Conservation (phyloP, 2,888 invertebrate species). For the Orthonychiurus folsomi region DNA sequence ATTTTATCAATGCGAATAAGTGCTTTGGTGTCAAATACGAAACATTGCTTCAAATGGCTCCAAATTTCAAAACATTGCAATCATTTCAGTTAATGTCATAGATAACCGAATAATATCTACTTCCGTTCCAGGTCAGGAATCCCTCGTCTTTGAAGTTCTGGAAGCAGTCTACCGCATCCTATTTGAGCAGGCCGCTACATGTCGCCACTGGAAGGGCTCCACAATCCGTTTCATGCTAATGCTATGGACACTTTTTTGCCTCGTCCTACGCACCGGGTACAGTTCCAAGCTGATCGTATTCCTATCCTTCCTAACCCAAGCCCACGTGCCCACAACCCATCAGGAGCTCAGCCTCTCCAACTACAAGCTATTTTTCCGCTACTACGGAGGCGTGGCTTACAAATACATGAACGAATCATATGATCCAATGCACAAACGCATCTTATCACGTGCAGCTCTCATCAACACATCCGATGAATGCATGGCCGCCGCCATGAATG, state of each 20-base stretch:
- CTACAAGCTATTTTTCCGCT: conserved; percentile 9
- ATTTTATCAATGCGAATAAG: too few relatives aligned
- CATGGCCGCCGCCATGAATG: background rate
- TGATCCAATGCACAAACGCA: conserved; percentile 15
- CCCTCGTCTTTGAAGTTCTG: background rate
- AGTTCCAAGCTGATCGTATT: conserved; percentile 1
- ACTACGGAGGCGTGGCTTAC: conserved; percentile 11
- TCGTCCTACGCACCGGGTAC: conserved; percentile 7
- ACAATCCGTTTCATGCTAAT: conserved; percentile 10
- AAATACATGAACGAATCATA: conserved; percentile 4
- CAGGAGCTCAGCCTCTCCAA: background rate
- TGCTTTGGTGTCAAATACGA: too few relatives aligned
- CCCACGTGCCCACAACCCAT: background rate
- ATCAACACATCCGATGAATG: conserved; percentile 10
- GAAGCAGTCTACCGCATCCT: background rate
- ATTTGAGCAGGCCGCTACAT: conserved; percentile 4
- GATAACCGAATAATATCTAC: background rate
- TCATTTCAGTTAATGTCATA: too few relatives aligned
- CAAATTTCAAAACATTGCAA: too few relatives aligned
- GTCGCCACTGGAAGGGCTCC: conserved; percentile 7
- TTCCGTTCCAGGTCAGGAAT: background rate
- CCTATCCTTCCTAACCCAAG: conserved; percentile 1
- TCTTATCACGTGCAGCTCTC: background rate
- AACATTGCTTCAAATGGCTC: too few relatives aligned
- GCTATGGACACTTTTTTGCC: conserved; percentile 13